These are phyloP conservation scores for Parotia lawesii DNA, from an alignment of 2,113 vertebrate species.

Conservation along the genomic window DNA sequence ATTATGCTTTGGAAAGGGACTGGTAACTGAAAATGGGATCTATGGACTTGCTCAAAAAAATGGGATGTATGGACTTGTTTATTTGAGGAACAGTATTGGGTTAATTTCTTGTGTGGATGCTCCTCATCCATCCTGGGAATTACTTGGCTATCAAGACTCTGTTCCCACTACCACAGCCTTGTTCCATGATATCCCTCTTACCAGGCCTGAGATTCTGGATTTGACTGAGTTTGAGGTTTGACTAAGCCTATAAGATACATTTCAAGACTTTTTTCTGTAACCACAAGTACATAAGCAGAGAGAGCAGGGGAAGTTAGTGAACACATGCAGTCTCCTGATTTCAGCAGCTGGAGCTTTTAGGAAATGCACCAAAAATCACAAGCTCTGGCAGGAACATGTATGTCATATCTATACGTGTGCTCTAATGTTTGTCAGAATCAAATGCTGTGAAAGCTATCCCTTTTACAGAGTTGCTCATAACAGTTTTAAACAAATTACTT, in stretches of 20 bases:
- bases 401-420: background rate
- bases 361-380: background rate
- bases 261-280: background rate
- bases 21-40: background rate
- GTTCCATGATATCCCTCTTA: background rate
- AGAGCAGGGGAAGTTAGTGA: background rate
- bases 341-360: constrained; percentile 23
- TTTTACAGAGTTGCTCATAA: constrained; percentile 18
- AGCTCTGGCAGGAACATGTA: background rate
- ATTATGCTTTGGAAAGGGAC: background rate
- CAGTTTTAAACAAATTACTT: constrained; percentile 43
- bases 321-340: background rate
- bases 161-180: background rate
- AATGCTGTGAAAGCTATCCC: constrained; percentile 3
- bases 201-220: background rate
- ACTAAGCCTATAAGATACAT: background rate
- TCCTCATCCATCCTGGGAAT: background rate
- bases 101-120: background rate
- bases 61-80: background rate
- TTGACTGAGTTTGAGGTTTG: background rate
- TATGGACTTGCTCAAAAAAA: background rate
- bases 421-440: constrained; percentile 13
- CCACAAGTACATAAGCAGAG: background rate
- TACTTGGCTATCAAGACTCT: background rate
- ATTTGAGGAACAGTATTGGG: background rate